Base-by-base conservation (phyloP, 2,888 invertebrate species). In the Trimorus sp. region DNA sequence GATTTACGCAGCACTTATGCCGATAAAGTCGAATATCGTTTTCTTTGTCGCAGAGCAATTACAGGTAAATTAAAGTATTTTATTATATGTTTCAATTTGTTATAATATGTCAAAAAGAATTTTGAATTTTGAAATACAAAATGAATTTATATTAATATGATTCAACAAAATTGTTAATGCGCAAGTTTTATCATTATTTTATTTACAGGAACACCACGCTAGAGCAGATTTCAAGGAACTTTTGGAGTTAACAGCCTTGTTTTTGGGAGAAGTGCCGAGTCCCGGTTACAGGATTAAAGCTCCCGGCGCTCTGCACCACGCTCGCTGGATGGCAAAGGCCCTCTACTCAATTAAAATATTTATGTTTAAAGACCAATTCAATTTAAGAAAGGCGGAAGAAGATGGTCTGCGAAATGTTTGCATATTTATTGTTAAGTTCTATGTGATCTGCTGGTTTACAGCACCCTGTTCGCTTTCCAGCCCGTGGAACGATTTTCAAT, bases 221-320 rank as follows among this genome's bases (percentile, higher is more conserved):
- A 58, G 70, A 59, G 37, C 54, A 37, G 70, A 70, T 59, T 70
- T 49, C 40, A 49, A 49, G 42, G 70, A 70, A 48, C 15, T 70
- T 5, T 38, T 70, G 36, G 48, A 70, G 14, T 38, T 70, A 9
- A n/a, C 49, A 7, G 49, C 38, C 8, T 56, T 70, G n/a, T 70
- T 70, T 49, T 49, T 70, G 45, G 70, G 59, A 36, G 70, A 70
- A 48, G 37, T 0, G 14, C 45, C 26, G n/a, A 2, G 45, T 26
- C 4, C 37, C 6, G 37, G 37, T 37, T 54, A 8, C 9, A 45
- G 7, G 8, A 48, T 70, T n/a, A 16, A 38, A 70, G 59, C 16
- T 58, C 70, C 58, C 3, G 70, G 70, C 16, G 70, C 70, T 12
- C 45, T 70, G 59, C 70, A 71, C 53, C 49, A 71, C 15, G 71